phyloP scores from a whole-genome alignment of 2,888 invertebrate genomes.

The Malachius bipustulatus region DNA sequence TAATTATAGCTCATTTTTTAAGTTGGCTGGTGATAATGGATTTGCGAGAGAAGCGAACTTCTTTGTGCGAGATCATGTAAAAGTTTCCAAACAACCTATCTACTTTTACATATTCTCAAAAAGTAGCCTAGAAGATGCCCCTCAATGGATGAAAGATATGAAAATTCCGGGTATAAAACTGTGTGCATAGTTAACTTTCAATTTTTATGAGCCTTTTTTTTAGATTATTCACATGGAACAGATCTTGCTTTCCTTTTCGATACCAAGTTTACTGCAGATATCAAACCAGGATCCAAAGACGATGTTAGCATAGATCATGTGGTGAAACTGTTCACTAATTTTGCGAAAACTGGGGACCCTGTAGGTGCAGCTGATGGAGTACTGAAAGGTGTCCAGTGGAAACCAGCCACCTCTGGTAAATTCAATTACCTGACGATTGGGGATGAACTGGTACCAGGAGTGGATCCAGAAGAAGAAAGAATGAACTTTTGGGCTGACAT shows the following conservation, averaged over 20 bases:
- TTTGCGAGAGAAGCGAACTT: no score
- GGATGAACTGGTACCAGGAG: slow-evolving; percentile 7
- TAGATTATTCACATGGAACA: neutral
- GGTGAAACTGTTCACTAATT: slow-evolving; percentile 2
- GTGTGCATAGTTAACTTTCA: no score
- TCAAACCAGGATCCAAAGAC: neutral
- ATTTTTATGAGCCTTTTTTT: no score
- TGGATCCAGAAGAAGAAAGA: slow-evolving; percentile 13
- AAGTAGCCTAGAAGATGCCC: no score
- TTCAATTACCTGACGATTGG: slow-evolving; percentile 14
- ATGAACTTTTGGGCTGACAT: slow-evolving; percentile 13
- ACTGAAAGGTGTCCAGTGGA: slow-evolving; percentile 10
- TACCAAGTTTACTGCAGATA: neutral
- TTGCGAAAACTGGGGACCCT: slow-evolving; percentile 4
- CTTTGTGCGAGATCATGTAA: no score
- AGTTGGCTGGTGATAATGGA: no score
- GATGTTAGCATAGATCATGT: neutral
- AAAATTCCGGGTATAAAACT: no score
- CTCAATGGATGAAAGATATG: no score
- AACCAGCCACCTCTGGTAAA: slow-evolving; percentile 10
- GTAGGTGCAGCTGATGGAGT: neutral
- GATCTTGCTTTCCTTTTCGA: slow-evolving; percentile 3
- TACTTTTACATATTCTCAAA: no score
- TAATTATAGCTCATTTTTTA: no score
- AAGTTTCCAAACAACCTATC: no score